These are phyloP conservation scores for Thermophis baileyi DNA, from an alignment of 2,113 vertebrate species.

Conservation along the genomic window DNA sequence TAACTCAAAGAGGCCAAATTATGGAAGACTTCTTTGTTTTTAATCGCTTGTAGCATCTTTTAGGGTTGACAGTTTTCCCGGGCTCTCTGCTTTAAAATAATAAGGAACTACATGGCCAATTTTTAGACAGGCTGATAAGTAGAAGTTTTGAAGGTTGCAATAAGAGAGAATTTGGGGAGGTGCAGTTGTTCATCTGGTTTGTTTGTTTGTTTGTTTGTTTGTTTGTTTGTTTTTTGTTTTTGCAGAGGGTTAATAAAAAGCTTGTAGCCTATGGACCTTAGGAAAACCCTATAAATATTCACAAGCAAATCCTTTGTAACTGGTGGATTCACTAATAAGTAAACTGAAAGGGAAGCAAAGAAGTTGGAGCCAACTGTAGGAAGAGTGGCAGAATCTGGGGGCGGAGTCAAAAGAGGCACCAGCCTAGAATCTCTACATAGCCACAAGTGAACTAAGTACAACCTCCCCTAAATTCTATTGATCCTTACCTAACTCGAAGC, in stretches of 20 bases:
- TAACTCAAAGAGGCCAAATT: conserved; percentile 68
- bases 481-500: too few species aligned
- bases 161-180: not conserved
- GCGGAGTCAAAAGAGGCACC: too few species aligned
- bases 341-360: not conserved
- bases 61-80: not conserved
- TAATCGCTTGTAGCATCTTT: not conserved
- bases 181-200: not conserved
- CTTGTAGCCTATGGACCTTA: not conserved
- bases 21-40: not conserved
- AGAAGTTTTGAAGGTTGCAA: not conserved
- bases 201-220: too few species aligned
- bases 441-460: too few species aligned
- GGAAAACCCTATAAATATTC: too few species aligned
- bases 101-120: not conserved
- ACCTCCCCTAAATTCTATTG: too few species aligned
- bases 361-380: not conserved
- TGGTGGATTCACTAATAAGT: conserved; percentile 4
- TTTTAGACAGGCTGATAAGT: not conserved
- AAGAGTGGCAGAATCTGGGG: too few species aligned
- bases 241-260: not conserved
- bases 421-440: too few species aligned
- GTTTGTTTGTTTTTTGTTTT: not conserved
- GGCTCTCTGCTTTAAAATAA: not conserved
- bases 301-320: not conserved